These are phyloP conservation scores for Onychomys torridus DNA, from an alignment of 2,797 vertebrate genomes.

Conservation along the genomic window DNA sequence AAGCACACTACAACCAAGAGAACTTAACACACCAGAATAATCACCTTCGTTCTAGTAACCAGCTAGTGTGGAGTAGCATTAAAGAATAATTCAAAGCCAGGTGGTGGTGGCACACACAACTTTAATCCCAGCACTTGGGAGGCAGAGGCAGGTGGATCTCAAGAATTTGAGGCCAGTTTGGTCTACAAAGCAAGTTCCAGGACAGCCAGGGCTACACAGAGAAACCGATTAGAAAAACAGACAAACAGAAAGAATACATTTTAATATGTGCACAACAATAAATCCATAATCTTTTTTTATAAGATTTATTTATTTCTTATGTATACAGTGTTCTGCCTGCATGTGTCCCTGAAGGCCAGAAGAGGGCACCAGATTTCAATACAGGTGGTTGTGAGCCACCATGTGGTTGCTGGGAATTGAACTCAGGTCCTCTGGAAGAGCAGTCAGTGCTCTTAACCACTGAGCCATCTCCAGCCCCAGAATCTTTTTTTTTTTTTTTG, in stretches of 20 bases:
- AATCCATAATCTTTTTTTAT: not conserved
- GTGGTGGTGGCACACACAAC: not conserved
- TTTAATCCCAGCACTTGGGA: not conserved
- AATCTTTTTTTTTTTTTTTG: too few species aligned
- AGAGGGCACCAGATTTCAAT: too few species aligned
- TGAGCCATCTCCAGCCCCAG: too few species aligned
- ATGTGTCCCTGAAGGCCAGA: too few species aligned
- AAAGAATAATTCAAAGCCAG: not conserved
- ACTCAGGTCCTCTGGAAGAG: too few species aligned
- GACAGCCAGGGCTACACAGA: not conserved
- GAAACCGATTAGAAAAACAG: not conserved
- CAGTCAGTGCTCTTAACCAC: too few species aligned
- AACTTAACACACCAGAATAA: not conserved
- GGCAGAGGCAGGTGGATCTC: not conserved
- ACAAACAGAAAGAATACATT: not conserved
- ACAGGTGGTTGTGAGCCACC: too few species aligned
- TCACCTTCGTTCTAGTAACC: not conserved
- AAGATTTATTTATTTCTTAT: too few species aligned
- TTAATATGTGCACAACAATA: not conserved
- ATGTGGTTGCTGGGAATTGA: too few species aligned
- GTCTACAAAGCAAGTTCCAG: not conserved
- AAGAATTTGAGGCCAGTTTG: not conserved
- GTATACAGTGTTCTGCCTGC: too few species aligned
- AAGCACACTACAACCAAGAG: not conserved
- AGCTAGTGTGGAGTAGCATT: not conserved